Evolutionary conservation across 2,113 vertebrate species (phyloP).

Genomic region (Budorcas taxicolor): DNA sequence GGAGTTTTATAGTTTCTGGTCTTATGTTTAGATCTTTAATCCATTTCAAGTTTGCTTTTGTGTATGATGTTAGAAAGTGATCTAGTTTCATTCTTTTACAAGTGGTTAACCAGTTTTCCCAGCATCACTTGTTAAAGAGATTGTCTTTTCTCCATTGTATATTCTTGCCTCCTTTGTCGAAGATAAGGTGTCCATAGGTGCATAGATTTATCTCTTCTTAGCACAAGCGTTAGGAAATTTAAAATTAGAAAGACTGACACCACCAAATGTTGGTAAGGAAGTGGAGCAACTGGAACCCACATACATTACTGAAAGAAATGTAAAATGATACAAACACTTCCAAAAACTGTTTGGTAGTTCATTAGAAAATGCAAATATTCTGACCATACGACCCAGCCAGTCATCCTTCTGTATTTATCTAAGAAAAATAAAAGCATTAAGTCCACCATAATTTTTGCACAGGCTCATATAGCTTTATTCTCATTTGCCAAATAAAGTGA

Average conservation of each 20-base stretch:
- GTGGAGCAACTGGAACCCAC: neutral
- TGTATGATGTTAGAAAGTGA: neutral
- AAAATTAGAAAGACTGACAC: neutral
- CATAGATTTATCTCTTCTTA: neutral
- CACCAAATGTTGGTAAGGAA: neutral
- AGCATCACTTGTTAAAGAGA: neutral
- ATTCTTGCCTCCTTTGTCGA: neutral
- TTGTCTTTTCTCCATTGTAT: neutral
- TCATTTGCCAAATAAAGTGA: neutral
- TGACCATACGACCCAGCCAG: neutral
- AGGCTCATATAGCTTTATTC: neutral
- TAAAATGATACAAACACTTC: neutral
- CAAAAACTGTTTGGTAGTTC: neutral
- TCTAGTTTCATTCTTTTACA: neutral
- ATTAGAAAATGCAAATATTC: neutral
- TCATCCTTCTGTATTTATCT: neutral
- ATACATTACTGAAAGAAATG: neutral
- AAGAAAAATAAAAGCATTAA: neutral
- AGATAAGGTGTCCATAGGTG: neutral
- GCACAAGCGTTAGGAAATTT: neutral
- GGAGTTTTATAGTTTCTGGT: neutral
- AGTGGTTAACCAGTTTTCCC: neutral
- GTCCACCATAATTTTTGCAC: neutral
- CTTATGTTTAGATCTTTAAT: neutral
- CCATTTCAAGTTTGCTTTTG: neutral